Evolutionary conservation across 2,888 invertebrate genomes (phyloP).

Genomic region (Sesamia inferens): DNA sequence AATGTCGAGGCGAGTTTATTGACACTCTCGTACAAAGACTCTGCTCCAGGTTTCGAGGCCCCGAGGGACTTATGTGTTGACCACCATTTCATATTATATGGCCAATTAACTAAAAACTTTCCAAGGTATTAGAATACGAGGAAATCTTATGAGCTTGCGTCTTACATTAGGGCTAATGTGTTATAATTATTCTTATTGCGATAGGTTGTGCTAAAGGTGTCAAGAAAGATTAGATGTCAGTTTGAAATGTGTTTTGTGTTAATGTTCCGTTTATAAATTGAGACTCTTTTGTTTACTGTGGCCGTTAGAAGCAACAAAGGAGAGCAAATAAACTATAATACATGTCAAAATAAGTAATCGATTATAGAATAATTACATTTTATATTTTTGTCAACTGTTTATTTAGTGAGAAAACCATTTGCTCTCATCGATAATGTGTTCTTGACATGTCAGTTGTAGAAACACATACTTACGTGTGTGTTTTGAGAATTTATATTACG

Average conservation of each 20-base stretch:
- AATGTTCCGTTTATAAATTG: not conserved
- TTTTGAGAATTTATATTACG: not conserved
- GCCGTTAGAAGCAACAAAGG: not conserved
- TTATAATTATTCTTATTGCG: slow-evolving; percentile 31
- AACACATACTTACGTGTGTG: not conserved
- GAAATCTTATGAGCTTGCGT: slow-evolving; percentile 9
- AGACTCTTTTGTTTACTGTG: not conserved
- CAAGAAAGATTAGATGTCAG: slow-evolving; percentile 23
- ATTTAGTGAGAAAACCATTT: not conserved
- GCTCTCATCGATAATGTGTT: not conserved
- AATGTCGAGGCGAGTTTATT: slow-evolving; percentile 65
- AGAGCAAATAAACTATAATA: not conserved
- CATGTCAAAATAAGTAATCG: not conserved
- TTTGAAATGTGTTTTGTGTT: slow-evolving; percentile 14
- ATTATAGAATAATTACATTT: not conserved
- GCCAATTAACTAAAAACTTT: slow-evolving; percentile 56
- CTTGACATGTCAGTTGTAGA: not conserved
- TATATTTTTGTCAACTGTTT: not conserved
- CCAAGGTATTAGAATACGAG: slow-evolving; percentile 22
- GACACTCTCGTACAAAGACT: slow-evolving; percentile 60
- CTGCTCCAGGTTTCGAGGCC: not conserved
- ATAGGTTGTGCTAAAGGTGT: slow-evolving; percentile 24
- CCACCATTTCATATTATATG: slow-evolving; percentile 30
- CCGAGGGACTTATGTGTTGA: slow-evolving; percentile 47
- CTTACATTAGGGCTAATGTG: slow-evolving; percentile 28